Conservation (phyloP, 2,888 invertebrate genomes). For the Troides helena region DNA sequence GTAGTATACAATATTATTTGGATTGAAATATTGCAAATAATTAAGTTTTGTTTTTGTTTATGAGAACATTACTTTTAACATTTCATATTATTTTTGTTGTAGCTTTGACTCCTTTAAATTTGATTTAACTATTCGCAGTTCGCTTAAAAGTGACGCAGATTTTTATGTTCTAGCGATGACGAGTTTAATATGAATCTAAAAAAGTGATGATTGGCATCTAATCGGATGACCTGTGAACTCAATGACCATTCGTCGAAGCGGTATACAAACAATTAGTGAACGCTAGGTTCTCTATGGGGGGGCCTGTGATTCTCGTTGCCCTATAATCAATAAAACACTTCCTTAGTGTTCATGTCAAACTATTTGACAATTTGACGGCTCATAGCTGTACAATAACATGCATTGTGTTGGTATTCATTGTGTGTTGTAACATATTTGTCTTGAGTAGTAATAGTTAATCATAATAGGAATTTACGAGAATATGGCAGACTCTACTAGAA, state of each 20-base stretch:
- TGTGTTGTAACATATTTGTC: conserved; percentile 31
- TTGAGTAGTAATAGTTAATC: conserved; percentile 21
- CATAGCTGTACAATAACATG: conserved; percentile 29
- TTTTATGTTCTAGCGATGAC: conserved; percentile 40
- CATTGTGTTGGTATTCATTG: conserved; percentile 33
- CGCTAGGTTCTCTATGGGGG: conserved; percentile 49
- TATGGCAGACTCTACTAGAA: conserved; percentile 43
- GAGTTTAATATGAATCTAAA: conserved; percentile 44
- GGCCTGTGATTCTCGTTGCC: conserved; percentile 56
- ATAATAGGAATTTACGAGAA: conserved; percentile 22
- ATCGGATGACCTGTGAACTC: conserved; percentile 63
- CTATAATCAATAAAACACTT: conserved; percentile 56
- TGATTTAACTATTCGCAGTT: neutral
- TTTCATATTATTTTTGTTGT: neutral
- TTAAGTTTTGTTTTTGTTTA: neutral
- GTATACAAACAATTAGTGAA: conserved; percentile 58
- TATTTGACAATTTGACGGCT: conserved; percentile 52
- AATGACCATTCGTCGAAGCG: conserved; percentile 54
- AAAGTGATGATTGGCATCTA: conserved; percentile 59
- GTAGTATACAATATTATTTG: neutral
- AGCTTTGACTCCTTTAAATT: conserved; percentile 1
- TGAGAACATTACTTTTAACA: neutral
- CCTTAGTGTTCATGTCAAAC: conserved; percentile 48
- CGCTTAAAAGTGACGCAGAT: neutral
- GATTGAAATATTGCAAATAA: neutral